A percentile compares a stretch with the other conserved stretches of the same genome.
These are phyloP conservation scores for Troides helena DNA, from an alignment of 2,888 invertebrate species.

Conservation along the genomic window DNA sequence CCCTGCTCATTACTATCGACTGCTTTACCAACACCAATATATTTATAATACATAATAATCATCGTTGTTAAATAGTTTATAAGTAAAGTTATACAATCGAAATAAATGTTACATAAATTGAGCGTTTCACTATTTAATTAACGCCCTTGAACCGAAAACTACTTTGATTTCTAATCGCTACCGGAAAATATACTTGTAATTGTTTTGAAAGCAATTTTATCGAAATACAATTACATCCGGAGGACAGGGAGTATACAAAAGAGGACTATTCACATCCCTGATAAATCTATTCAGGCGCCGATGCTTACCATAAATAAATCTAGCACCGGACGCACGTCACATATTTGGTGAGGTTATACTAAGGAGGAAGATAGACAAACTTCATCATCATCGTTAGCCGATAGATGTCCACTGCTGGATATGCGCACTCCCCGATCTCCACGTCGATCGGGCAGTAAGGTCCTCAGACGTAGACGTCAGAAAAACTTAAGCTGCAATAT, in stretches of 20 bases:
- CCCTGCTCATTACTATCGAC: constrained; percentile 36
- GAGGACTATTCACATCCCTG: too few species aligned
- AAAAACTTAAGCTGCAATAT: not conserved
- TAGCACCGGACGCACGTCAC: too few species aligned
- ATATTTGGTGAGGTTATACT: too few species aligned
- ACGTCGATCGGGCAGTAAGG: too few species aligned
- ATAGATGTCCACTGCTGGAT: too few species aligned
- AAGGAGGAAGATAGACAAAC: too few species aligned
- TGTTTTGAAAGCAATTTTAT: not conserved
- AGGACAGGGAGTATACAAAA: too few species aligned
- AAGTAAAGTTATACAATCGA: constrained; percentile 22
- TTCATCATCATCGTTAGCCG: too few species aligned
- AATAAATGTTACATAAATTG: constrained; percentile 22
- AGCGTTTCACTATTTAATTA: constrained; percentile 7
- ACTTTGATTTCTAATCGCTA: not conserved
- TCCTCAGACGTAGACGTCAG: too few species aligned
- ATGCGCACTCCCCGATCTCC: too few species aligned
- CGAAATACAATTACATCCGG: not conserved
- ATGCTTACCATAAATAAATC: too few species aligned
- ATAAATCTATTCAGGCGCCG: too few species aligned
- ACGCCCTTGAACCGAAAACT: not conserved
- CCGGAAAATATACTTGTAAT: not conserved
- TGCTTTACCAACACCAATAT: constrained; percentile 39
- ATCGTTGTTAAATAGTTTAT: constrained; percentile 21
- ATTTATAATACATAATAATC: constrained; percentile 37